Conservation (phyloP, 2,113 vertebrate species). For the Tyto alba region DNA sequence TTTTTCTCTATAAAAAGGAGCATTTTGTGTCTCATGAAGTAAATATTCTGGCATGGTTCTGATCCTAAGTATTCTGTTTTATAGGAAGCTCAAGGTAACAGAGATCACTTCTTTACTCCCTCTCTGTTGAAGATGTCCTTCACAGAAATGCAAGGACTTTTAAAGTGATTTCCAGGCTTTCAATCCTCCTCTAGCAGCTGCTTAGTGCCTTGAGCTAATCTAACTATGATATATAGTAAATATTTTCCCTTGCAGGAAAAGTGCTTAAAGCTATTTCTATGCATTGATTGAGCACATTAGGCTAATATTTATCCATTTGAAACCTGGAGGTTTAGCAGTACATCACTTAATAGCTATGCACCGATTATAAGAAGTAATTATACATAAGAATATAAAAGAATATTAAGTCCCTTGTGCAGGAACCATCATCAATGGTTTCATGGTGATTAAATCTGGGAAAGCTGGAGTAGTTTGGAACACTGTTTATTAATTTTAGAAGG, state of each 20-base stretch:
- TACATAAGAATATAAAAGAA: constrained; percentile 64
- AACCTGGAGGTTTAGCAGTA: constrained; percentile 62
- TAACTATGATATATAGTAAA: constrained; percentile 75
- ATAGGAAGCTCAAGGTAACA: neutral
- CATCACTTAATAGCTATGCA: constrained; percentile 64
- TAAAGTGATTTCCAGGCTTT: constrained; percentile 65
- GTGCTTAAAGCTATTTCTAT: constrained; percentile 70
- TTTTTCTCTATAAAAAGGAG: neutral
- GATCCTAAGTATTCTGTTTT: constrained; percentile 23
- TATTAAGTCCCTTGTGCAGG: constrained; percentile 46
- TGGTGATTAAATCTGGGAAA: constrained; percentile 60
- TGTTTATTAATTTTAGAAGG: constrained; percentile 58
- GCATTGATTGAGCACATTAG: constrained; percentile 75
- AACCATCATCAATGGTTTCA: constrained; percentile 51
- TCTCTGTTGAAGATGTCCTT: constrained; percentile 68
- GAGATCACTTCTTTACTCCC: neutral
- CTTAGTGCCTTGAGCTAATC: constrained; percentile 56
- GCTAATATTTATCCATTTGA: constrained; percentile 76
- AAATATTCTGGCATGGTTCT: constrained; percentile 25
- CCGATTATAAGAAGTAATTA: constrained; percentile 70
- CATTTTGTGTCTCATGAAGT: neutral
- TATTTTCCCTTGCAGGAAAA: constrained; percentile 73
- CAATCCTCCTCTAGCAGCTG: constrained; percentile 63
- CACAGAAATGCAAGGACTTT: constrained; percentile 69
- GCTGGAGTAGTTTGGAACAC: constrained; percentile 10